Base-by-base conservation (phyloP, 2,113 vertebrate species). In the Pluvianellus socialis region DNA sequence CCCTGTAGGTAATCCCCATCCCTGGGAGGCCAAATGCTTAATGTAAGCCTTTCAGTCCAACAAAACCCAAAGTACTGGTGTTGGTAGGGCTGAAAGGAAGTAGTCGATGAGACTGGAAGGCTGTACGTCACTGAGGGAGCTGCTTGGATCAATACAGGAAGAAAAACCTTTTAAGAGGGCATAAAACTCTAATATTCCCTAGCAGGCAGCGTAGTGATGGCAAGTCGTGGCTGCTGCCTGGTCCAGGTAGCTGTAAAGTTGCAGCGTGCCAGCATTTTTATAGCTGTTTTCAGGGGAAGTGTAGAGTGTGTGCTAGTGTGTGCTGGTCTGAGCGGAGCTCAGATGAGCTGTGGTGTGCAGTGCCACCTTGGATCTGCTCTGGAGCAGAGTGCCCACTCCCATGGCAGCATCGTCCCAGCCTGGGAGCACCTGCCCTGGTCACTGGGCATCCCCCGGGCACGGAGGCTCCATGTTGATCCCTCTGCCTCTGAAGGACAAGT, bases 1-100 rank as follows among this genome's bases (percentile, higher is more conserved):
- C 95, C 88, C 68, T 23, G 8, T 40, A 5, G 18, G 66, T 96
- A 92, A 92, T 96, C 83, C 95, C 62, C 21, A 8, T 79, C 74
- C 89, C 92, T 84, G 80, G 91, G 94, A 92, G 90, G 95, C 92
- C 92, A 73, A 71, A 79, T 65, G 85, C 62, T 84, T 18, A 56
- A 5, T 20, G 59, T 44, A 53, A 85, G 91, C 74, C 90, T 86
- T 89, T 94, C 35, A 33, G 61, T 76, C 32, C 61, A 74, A 33
- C 75, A 86, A 68, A 77, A 13, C 63, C 76, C 27, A 44, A 71
- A 65, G 5, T 38, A 33, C 35, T 66, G 91, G 17, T 9, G 0
- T 8, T 44, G 63, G 10, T 40, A 22, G 59, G 52, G 35, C 61
- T 59, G 53, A 23, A 58, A 65, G 76, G 44, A 40, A 30, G 66